phyloP scores from a whole-genome alignment of 2,797 vertebrate species.

The Staurois parvus region DNA sequence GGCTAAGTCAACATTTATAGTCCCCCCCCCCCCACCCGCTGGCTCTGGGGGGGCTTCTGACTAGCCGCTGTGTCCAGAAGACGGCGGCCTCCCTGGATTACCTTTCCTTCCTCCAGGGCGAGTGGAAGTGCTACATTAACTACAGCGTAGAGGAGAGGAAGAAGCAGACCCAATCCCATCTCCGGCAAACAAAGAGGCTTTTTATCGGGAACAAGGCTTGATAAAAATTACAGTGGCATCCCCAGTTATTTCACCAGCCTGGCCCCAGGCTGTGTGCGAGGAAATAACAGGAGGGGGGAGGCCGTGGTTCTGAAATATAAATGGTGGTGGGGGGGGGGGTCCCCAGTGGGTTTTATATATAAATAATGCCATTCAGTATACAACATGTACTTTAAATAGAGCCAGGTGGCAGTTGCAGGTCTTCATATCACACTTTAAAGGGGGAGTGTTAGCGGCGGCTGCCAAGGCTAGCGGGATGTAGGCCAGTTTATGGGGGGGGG shows the following conservation, averaged over 20 bases:
- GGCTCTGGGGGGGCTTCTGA: conserved; percentile 39
- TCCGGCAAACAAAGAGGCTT: conserved; percentile 84
- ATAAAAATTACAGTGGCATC: conserved; percentile 83
- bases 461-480: conserved; percentile 39
- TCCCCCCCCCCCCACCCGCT: not conserved
- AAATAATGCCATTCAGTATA: conserved; percentile 76
- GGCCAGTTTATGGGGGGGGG: conserved; percentile 12
- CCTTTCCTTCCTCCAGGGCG: conserved; percentile 77
- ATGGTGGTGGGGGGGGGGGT: conserved; percentile 58
- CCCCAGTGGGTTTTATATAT: conserved; percentile 71
- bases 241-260: conserved; percentile 76
- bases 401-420: conserved; percentile 71
- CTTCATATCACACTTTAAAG: conserved; percentile 47
- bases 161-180: conserved; percentile 81
- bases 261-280: conserved; percentile 73
- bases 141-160: conserved; percentile 75
- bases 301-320: conserved; percentile 73
- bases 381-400: conserved; percentile 70
- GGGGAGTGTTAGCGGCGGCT: conserved; percentile 47
- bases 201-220: conserved; percentile 82
- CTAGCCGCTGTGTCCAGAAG: conserved; percentile 72
- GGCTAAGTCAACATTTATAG: not conserved
- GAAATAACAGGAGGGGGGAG: conserved; percentile 69
- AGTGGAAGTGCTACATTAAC: conserved; percentile 82
- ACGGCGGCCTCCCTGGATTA: conserved; percentile 74